These are phyloP conservation scores for Limnephilus auricula DNA, from an alignment of 2,888 invertebrate genomes.

Conservation along the genomic window DNA sequence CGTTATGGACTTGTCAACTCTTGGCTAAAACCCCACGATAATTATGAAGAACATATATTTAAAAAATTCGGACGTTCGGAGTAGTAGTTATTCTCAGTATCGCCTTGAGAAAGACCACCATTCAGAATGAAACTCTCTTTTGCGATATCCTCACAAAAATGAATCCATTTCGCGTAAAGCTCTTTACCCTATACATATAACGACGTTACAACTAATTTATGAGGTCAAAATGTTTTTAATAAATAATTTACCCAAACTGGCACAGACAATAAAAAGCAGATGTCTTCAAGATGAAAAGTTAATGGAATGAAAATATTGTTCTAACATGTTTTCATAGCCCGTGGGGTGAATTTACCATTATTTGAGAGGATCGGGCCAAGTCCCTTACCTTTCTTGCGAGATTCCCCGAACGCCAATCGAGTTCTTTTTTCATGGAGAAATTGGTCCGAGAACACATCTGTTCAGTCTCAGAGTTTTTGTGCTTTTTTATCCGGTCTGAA, in stretches of 20 bases:
- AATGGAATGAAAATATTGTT: conserved; percentile 21
- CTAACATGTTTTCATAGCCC: background rate
- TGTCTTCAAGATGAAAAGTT: conserved; percentile 4
- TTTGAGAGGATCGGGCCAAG: background rate
- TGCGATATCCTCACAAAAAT: no score
- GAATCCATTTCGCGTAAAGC: background rate
- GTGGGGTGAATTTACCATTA: conserved; percentile 4
- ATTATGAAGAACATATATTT: no score
- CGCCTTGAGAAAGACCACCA: no score
- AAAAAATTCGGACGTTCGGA: no score
- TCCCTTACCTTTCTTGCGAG: background rate
- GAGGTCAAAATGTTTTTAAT: background rate
- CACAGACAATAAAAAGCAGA: background rate
- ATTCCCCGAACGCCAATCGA: background rate
- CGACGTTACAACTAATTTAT: background rate
- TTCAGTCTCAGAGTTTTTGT: background rate
- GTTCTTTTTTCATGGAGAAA: background rate
- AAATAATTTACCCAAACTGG: background rate
- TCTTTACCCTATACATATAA: background rate
- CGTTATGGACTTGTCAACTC: no score
- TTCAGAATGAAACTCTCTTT: no score
- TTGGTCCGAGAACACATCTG: background rate
- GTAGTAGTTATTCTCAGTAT: no score
- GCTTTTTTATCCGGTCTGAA: background rate
- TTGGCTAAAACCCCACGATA: no score